Evolutionary conservation across 1,140 invertebrate species (phyloP).

Genomic region (Drosophila pseudoananassae): DNA sequence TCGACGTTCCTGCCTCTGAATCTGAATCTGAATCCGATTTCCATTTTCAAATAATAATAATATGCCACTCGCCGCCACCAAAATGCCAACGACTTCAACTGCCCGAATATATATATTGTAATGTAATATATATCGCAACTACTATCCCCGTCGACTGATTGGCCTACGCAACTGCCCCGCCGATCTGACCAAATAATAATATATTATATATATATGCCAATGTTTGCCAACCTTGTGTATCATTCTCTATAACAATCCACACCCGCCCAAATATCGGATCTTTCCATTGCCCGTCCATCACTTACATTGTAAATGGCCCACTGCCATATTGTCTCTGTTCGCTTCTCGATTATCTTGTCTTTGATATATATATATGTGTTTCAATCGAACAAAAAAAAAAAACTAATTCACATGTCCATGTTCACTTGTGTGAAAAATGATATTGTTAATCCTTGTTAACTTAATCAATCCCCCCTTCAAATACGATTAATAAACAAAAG

Average conservation of each 20-base stretch:
- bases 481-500: slow-evolving; percentile 17
- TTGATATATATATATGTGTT: slow-evolving; percentile 5
- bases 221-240: slow-evolving; percentile 1
- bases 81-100: slow-evolving; percentile 64
- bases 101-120: slow-evolving; percentile 21
- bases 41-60: slow-evolving; percentile 34
- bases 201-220: too few species aligned
- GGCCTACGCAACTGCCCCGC: slow-evolving; percentile 59
- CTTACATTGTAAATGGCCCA: slow-evolving; percentile 47
- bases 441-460: too few species aligned
- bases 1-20: slow-evolving; percentile 78
- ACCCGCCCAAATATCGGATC: slow-evolving; percentile 6
- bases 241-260: slow-evolving; percentile 19
- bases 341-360: slow-evolving; percentile 9
- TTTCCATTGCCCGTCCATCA: background rate
- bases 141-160: slow-evolving; percentile 78
- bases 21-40: slow-evolving; percentile 53
- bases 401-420: too few species aligned
- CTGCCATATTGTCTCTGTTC: slow-evolving; percentile 32
- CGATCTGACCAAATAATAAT: slow-evolving; percentile 43
- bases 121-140: slow-evolving; percentile 45
- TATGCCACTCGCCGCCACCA: slow-evolving; percentile 65
- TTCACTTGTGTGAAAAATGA: too few species aligned
- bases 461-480: too few species aligned
- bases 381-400: slow-evolving; percentile 12